phyloP scores from a whole-genome alignment of 2,888 invertebrate species.

The Volucella bombylans region DNA sequence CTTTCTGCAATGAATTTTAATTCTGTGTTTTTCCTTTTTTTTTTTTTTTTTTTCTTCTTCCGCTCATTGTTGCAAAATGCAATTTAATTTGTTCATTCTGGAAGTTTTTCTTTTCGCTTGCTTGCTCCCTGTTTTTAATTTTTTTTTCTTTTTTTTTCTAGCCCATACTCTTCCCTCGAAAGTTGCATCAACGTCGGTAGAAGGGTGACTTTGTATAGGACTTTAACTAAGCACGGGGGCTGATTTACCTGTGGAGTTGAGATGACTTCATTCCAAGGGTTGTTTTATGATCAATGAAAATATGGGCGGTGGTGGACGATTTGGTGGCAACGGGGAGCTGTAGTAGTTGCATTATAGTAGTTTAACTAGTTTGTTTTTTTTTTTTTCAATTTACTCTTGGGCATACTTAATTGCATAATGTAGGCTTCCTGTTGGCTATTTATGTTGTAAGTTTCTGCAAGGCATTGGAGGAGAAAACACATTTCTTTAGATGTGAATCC shows the following conservation, averaged over 20 bases:
- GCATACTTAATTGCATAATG: slow-evolving; percentile 41
- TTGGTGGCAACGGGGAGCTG: not conserved
- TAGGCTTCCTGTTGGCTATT: slow-evolving; percentile 31
- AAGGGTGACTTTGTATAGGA: slow-evolving; percentile 4
- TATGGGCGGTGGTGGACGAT: not conserved
- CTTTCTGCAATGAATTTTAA: slow-evolving; percentile 71
- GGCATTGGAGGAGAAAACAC: not conserved
- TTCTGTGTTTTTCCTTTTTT: slow-evolving; percentile 28
- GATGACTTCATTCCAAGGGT: slow-evolving; percentile 32
- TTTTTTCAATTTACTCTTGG: slow-evolving; percentile 34
- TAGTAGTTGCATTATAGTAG: not conserved
- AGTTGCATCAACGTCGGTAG: not conserved
- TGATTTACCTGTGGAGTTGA: slow-evolving; percentile 25
- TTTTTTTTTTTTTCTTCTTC: not conserved
- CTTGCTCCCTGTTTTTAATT: slow-evolving; percentile 5
- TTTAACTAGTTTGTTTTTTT: slow-evolving; percentile 1
- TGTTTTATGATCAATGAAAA: slow-evolving; percentile 46
- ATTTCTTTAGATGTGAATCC: too few relatives aligned
- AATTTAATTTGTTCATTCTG: slow-evolving; percentile 71
- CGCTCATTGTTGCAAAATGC: slow-evolving; percentile 63
- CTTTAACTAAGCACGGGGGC: not conserved
- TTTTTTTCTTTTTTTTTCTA: not conserved
- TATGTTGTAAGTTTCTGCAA: slow-evolving; percentile 6
- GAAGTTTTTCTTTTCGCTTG: slow-evolving; percentile 61
- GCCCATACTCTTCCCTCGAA: not conserved